These are phyloP conservation scores for Myotis daubentonii DNA, from an alignment of 2,797 vertebrate species.

Conservation along the genomic window DNA sequence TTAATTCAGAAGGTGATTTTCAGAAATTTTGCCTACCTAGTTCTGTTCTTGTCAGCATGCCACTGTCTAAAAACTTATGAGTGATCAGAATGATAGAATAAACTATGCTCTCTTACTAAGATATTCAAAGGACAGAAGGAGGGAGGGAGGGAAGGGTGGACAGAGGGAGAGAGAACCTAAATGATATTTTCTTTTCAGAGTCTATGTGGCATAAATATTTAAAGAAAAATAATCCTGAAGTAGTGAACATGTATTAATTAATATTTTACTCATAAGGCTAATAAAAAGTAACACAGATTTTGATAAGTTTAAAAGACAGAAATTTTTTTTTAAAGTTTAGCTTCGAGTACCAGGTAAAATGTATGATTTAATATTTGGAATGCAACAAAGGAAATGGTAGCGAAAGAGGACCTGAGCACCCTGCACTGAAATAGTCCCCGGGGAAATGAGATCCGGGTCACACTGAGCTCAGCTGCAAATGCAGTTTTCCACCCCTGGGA, in stretches of 20 bases:
- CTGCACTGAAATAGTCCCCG: not conserved
- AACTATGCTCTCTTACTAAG: not conserved
- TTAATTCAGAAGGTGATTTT: constrained; percentile 19
- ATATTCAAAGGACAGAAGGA: not conserved
- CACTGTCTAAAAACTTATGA: not conserved
- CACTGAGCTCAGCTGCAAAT: not conserved
- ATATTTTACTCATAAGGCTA: not conserved
- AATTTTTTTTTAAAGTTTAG: not conserved
- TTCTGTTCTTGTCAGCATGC: not conserved
- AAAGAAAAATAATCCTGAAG: not conserved
- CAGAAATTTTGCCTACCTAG: not conserved
- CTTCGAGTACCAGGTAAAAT: not conserved
- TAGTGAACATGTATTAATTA: not conserved
- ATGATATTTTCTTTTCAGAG: not conserved
- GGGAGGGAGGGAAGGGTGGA: fast-evolving
- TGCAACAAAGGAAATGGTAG: not conserved
- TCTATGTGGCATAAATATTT: not conserved
- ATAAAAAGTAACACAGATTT: not conserved
- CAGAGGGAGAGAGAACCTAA: not conserved
- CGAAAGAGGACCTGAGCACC: not conserved
- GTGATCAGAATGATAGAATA: not conserved
- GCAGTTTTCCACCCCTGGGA: not conserved
- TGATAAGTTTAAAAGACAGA: not conserved
- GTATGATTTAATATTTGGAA: not conserved
- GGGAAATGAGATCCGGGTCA: not conserved